These are phyloP conservation scores for Koerneria pararmatus DNA, from an alignment of 2,888 invertebrate species.

Conservation along the genomic window DNA sequence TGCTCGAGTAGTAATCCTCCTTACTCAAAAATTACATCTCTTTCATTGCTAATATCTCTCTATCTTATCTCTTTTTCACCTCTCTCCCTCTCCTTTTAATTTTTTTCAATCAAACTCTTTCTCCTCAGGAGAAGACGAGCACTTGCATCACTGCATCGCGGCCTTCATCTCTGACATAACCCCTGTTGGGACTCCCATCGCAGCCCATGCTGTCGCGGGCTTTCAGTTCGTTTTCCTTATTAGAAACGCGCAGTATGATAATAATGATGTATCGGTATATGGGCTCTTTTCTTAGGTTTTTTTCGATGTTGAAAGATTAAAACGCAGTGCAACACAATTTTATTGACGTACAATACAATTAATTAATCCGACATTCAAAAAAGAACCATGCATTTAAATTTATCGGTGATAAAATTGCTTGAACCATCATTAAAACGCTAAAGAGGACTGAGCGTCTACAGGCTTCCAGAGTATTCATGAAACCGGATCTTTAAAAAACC, in stretches of 20 bases:
- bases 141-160: constrained; percentile 60
- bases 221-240: constrained; percentile 31
- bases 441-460: no score
- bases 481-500: no score
- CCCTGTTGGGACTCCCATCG: constrained; percentile 56
- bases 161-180: constrained; percentile 60
- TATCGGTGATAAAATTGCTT: no score
- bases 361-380: no score
- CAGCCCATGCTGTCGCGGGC: constrained; percentile 44
- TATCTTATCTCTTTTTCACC: not conserved
- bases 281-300: no score
- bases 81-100: not conserved
- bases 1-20: not conserved
- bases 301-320: no score
- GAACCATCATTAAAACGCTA: no score
- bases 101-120: not conserved
- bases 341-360: no score
- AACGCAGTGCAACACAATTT: no score
- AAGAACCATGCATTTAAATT: no score
- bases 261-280: no score
- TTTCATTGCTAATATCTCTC: constrained; percentile 7
- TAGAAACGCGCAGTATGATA: not conserved
- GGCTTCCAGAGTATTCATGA: no score
- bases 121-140: constrained; percentile 50
- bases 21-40: constrained; percentile 3